phyloP scores from a whole-genome alignment of 1,140 invertebrate species.

The Dermatophagoides farinae region DNA sequence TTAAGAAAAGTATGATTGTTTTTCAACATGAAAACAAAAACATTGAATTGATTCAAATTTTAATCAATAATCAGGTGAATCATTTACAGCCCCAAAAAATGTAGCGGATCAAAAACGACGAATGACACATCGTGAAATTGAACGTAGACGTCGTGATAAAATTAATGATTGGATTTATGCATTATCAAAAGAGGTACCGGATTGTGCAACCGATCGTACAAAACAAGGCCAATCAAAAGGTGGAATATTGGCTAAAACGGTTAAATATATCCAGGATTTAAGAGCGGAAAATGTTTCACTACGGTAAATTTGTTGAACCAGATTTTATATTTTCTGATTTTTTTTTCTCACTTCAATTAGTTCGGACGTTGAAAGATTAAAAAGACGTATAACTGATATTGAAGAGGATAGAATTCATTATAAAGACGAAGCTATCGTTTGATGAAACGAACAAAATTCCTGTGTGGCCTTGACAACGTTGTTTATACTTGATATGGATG shows the following conservation, averaged over 20 bases:
- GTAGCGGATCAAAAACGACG: conserved; percentile 1
- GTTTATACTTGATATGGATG: no score
- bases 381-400: no score
- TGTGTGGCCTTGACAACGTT: no score
- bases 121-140: conserved; percentile 24
- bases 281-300: conserved; percentile 40
- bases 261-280: conserved; percentile 78
- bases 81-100: neutral
- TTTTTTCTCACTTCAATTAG: conserved; percentile 30
- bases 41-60: neutral
- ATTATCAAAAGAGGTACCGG: conserved; percentile 51
- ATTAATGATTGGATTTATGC: conserved; percentile 90
- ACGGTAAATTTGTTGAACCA: no score
- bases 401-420: no score
- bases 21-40: no score
- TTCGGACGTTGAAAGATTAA: conserved; percentile 34
- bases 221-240: conserved; percentile 61
- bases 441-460: no score
- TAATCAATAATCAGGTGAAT: neutral
- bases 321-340: no score
- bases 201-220: conserved; percentile 28
- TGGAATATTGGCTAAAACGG: conserved; percentile 82
- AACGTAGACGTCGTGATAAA: conserved; percentile 44
- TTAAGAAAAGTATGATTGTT: neutral
- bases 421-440: no score